These are phyloP conservation scores for Andrena praecox DNA, from an alignment of 2,888 invertebrate species.

Conservation along the genomic window DNA sequence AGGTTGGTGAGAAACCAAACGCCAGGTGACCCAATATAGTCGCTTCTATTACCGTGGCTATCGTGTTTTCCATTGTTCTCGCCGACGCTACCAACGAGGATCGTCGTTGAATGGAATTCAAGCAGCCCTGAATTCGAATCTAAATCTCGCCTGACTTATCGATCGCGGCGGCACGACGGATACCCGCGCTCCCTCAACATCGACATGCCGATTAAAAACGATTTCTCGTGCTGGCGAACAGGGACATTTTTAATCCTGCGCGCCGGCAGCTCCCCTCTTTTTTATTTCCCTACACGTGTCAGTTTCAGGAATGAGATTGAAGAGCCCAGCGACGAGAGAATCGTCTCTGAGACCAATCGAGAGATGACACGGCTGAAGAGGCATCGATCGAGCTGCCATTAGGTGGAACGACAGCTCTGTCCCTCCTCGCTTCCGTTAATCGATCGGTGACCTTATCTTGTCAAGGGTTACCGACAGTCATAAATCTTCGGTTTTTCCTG, in stretches of 20 bases:
- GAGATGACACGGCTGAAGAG: conserved; percentile 39
- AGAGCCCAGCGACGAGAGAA: conserved; percentile 18
- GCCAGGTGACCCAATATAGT: conserved; percentile 32
- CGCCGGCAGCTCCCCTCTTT: neutral
- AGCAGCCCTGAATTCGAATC: conserved; percentile 56
- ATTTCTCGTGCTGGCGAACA: neutral
- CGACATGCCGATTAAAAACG: conserved; percentile 40
- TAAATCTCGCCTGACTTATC: conserved; percentile 18
- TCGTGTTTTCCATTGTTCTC: conserved; percentile 38
- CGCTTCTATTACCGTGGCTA: conserved; percentile 37
- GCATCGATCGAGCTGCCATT: conserved; percentile 62
- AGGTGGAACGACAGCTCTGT: conserved; percentile 49
- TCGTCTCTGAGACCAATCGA: conserved; percentile 29
- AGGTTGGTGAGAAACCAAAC: conserved; percentile 24
- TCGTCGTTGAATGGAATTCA: conserved; percentile 47
- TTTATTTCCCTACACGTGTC: conserved; percentile 4
- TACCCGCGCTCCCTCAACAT: conserved; percentile 4
- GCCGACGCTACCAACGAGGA: conserved; percentile 9
- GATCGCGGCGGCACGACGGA: conserved; percentile 37
- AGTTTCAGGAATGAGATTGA: conserved; percentile 37
- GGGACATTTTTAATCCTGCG: neutral
- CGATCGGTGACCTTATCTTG: conserved; percentile 72
- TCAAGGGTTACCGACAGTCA: conserved; percentile 65
- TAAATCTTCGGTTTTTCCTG: conserved; percentile 66
- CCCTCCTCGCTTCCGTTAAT: conserved; percentile 60